These are phyloP conservation scores for Mus spicilegus DNA, from an alignment of 2,113 vertebrate genomes.

Conservation along the genomic window DNA sequence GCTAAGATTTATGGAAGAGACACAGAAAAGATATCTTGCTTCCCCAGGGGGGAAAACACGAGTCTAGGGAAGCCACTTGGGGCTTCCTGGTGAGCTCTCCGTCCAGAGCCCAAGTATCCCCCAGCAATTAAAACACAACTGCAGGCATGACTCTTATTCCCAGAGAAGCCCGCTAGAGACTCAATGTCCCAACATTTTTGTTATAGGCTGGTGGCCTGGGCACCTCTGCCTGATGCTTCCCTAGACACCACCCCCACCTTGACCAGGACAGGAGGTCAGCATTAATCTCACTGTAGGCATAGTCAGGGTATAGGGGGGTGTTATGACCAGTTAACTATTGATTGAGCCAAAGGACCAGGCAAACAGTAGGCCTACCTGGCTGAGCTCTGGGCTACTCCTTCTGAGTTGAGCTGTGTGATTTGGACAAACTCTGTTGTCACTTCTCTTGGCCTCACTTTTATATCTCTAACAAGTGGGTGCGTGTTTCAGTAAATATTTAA, in stretches of 20 bases:
- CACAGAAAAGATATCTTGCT: background rate
- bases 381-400: background rate
- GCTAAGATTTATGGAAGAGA: background rate
- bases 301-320: background rate
- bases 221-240: background rate
- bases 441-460: background rate
- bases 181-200: background rate
- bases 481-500: background rate
- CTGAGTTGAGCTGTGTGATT: background rate
- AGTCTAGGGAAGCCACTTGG: background rate
- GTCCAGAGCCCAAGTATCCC: fast-evolving
- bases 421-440: background rate
- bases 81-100: background rate
- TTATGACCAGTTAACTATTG: background rate
- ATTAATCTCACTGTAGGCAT: background rate
- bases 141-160: background rate
- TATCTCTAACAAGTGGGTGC: background rate
- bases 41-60: too few species aligned
- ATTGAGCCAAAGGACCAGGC: background rate
- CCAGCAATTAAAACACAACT: background rate
- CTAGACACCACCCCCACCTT: background rate
- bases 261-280: background rate
- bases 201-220: background rate
- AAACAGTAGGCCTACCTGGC: background rate
- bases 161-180: background rate